A percentile compares a stretch with the other conserved stretches of the same genome.
These are phyloP conservation scores for Pleuronectes platessa DNA, from an alignment of 2,113 vertebrate species.

Conservation along the genomic window DNA sequence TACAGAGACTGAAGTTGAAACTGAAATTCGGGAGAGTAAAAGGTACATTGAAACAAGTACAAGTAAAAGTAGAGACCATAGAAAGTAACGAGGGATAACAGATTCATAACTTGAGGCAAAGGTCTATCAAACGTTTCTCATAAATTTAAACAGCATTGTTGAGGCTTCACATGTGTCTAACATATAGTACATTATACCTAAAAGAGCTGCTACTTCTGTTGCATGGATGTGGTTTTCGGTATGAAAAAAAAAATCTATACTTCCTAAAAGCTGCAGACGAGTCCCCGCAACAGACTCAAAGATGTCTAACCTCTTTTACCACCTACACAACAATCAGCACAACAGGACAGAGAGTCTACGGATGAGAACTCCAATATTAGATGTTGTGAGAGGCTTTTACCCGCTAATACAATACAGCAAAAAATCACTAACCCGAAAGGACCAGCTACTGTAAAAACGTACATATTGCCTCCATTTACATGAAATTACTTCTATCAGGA, in stretches of 20 bases:
- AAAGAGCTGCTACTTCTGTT: neutral
- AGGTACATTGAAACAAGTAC: too few relatives aligned
- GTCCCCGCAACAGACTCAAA: neutral
- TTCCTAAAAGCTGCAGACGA: neutral
- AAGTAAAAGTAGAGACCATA: too few relatives aligned
- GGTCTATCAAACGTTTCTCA: too few relatives aligned
- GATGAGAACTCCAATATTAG: neutral
- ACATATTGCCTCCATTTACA: too few relatives aligned
- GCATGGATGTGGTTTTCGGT: neutral
- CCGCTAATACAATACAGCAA: neutral
- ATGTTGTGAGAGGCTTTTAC: neutral
- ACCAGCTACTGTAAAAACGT: neutral
- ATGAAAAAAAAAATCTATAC: neutral
- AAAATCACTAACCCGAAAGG: neutral
- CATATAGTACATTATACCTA: neutral
- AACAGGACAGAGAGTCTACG: neutral
- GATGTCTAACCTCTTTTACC: neutral
- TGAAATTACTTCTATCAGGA: too few relatives aligned
- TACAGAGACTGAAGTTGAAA: too few relatives aligned
- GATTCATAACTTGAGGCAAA: too few relatives aligned
- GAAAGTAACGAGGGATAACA: too few relatives aligned
- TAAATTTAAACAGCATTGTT: too few relatives aligned
- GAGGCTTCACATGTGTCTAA: too few relatives aligned
- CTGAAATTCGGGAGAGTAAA: too few relatives aligned
- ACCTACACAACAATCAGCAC: neutral